Base-by-base conservation (phyloP, 2,797 vertebrate genomes). In the Kryptopterus vitreolus region DNA sequence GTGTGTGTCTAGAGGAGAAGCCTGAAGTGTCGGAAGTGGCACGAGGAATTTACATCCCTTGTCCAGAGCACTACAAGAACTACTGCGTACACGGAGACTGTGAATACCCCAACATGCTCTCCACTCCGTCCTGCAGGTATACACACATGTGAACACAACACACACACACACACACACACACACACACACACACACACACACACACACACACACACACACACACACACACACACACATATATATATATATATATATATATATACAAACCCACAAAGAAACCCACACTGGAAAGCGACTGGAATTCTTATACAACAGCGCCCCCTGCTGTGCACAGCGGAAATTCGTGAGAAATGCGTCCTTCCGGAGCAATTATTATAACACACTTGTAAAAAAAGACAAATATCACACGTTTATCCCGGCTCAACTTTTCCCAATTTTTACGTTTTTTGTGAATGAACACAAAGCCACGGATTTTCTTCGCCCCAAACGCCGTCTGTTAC, bases 21-120 rank as follows among this genome's bases (percentile, higher is more conserved):
- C 88, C 90, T 0, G 90, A 93, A 65, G 83, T 84, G 20, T 96
- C 96, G 63, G 97, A 95, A 83, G 94, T 95, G 83, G 95, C 95
- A 75, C 93, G 94, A 81, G 95, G 95, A 79, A 93, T 96, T 78
- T 96, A 96, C 91, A 96, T 96, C 86, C 96, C 97, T 71, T 99
- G 98, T 93, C 96, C 98, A 71, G 97, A 98, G 75, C 92, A 94
- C 86, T 97, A 94, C 92, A 96, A 97, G 55, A 96, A 96, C 89
- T 98, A 96, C 93, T 99, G 98, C 85, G 92, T 97, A 91, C 96
- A 99, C 0, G 98, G 98, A 86, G 98, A 97, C 88, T 99, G 98
- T 80, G 97, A 98, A 89, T 97, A 97, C 88, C 95, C 96, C 78
- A 91, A 93, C 79, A 94, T 94, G 81, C 93, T 95, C 92, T 94